phyloP scores from a whole-genome alignment of 2,797 vertebrate genomes.

The Lepidocolaptes lacrymiger region DNA sequence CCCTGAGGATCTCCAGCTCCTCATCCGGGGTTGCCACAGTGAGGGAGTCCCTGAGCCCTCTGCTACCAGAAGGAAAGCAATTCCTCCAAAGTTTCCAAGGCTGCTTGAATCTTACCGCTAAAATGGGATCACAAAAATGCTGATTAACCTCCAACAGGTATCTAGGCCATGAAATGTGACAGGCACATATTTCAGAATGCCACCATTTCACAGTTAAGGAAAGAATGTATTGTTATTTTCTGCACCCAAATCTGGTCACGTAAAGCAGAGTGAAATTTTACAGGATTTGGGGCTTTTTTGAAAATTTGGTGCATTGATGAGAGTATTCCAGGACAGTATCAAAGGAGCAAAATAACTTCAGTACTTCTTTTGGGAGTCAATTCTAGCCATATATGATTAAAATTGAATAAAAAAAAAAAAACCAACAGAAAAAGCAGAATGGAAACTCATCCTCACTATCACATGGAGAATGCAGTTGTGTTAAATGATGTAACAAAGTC shows the following conservation, averaged over 20 bases:
- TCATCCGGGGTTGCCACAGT: accelerated
- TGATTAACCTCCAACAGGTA: not conserved
- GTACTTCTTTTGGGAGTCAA: not conserved
- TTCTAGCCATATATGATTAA: not conserved
- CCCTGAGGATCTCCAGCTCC: not conserved
- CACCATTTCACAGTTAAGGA: not conserved
- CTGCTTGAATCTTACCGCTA: not conserved
- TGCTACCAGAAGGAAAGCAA: not conserved
- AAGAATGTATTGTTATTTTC: accelerated
- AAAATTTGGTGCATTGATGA: not conserved
- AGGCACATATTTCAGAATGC: not conserved
- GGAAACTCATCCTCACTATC: not conserved
- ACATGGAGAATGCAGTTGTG: not conserved
- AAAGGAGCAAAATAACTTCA: not conserved
- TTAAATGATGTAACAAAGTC: not conserved
- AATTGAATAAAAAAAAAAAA: not conserved
- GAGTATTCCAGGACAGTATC: not conserved
- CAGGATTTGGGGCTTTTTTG: accelerated
- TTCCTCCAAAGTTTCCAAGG: not conserved
- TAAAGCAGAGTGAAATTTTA: not conserved
- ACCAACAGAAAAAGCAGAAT: not conserved
- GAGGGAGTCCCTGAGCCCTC: not conserved
- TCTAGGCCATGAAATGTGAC: not conserved
- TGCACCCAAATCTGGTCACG: not conserved
- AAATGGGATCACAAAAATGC: not conserved